Evolutionary conservation across 2,888 invertebrate species (phyloP), one percentile per base, ranked within the genome.

Genomic region (Trichogramma dendrolimi): DNA sequence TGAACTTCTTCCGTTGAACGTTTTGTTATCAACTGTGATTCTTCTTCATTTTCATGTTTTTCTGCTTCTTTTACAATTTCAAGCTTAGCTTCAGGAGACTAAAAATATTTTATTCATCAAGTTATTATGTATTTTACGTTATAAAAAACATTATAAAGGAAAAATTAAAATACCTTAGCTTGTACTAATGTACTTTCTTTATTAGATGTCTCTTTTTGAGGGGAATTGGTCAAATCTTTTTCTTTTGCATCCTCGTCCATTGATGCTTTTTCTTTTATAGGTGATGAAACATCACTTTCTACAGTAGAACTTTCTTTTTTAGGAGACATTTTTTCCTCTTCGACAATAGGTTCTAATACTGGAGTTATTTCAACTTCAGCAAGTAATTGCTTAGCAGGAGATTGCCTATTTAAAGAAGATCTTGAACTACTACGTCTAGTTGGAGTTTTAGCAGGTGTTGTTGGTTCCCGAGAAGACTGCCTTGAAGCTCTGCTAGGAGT

Each of bases 401-500:
- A 60, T 38, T 66, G 65, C 59, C 61, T 69, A 62, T 42, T 61
- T 42, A 49, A 60, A 6, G 67, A 65, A 39, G 62, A 59, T 61
- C 62, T 50, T 6, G 62, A 63, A 58, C 52, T 67, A 66, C 65
- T 67, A 7, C 67, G 62, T 14, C 69, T 61, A 2, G 67, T 67
- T 38, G 71, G 66, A 8, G 70, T 70, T 50, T 68, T 70, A 1
- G 70, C 58, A 0, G 70, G 63, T 4, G 69, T 62, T 8, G 67
- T 52, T 4, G 69, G 62, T 41, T 68, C 56, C 1, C 72, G 62
- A 0, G 71, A 70, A n/a, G 67, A 67, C 50, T 72, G 73, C 5
- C 75, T 71, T 0, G 75, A 71, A 48, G 75, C 67, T 66, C 72
- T 67, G n/a, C 73, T 71, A 4, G 75, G 71, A 4, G 76, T 74